A percentile compares a stretch with the other conserved stretches of the same genome.
phyloP scores from a whole-genome alignment of 1,140 invertebrate genomes.

The Proctacanthus coquilletti region DNA sequence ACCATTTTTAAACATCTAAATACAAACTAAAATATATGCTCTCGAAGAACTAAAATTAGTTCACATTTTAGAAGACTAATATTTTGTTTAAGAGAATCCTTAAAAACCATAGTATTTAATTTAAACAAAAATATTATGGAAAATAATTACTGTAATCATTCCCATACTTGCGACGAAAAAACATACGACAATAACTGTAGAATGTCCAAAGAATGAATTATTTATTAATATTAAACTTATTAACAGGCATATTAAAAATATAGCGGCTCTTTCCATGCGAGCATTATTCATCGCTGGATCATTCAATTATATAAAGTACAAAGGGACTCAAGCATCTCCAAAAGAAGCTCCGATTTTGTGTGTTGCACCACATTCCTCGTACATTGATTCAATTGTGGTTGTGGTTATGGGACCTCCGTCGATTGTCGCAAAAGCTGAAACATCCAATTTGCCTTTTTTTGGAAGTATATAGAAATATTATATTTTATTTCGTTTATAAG shows the following conservation, averaged over 20 bases:
- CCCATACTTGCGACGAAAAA: too few relatives aligned
- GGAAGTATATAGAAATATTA: conserved; percentile 53
- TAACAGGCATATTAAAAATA: conserved; percentile 16
- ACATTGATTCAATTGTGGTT: conserved; percentile 74
- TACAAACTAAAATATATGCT: too few relatives aligned
- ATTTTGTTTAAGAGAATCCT: too few relatives aligned
- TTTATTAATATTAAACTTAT: conserved; percentile 3
- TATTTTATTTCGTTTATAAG: not conserved
- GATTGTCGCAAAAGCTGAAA: conserved; percentile 75
- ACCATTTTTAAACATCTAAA: too few relatives aligned
- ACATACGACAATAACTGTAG: too few relatives aligned
- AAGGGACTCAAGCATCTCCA: conserved; percentile 44
- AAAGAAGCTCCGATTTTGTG: conserved; percentile 70
- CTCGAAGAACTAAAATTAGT: too few relatives aligned
- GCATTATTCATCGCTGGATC: conserved; percentile 62
- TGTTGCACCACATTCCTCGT: conserved; percentile 81
- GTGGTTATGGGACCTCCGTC: conserved; percentile 66
- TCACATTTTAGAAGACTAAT: too few relatives aligned
- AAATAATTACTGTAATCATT: too few relatives aligned
- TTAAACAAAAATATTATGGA: not conserved
- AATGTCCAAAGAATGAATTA: too few relatives aligned
- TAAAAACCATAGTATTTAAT: too few relatives aligned
- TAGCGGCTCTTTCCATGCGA: conserved; percentile 36
- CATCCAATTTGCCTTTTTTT: conserved; percentile 62
- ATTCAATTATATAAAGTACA: conserved; percentile 57